These are phyloP conservation scores for Acinonyx jubatus DNA, from an alignment of 2,113 vertebrate genomes.

Conservation along the genomic window DNA sequence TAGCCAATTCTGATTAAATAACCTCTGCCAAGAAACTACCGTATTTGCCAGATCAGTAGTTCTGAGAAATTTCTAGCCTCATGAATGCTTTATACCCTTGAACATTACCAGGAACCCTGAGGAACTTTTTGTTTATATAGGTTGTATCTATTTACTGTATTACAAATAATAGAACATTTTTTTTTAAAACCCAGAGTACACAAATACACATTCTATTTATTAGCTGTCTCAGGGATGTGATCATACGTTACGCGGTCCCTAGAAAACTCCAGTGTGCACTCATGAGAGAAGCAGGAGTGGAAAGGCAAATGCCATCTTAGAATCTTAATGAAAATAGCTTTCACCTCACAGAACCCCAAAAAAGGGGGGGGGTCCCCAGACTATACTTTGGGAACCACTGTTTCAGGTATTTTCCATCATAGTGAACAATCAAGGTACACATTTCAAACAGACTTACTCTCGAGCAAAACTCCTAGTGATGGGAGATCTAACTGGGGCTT, in stretches of 20 bases:
- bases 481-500: slow-evolving; percentile 95
- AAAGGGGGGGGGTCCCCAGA: not conserved
- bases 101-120: not conserved
- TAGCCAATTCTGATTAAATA: not conserved
- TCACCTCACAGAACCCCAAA: not conserved
- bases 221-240: not conserved
- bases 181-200: not conserved
- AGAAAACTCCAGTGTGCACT: not conserved
- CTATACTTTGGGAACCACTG: not conserved
- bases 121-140: not conserved
- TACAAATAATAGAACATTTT: not conserved
- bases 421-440: not conserved
- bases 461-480: slow-evolving; percentile 98
- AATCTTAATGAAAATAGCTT: not conserved
- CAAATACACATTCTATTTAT: not conserved
- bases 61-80: slow-evolving; percentile 25
- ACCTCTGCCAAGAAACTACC: not conserved
- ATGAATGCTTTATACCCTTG: not conserved
- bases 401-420: not conserved
- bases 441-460: slow-evolving; percentile 91
- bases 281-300: not conserved
- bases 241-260: not conserved
- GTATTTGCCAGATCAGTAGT: not conserved
- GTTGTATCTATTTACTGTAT: not conserved
- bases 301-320: not conserved